Evolutionary conservation across 2,113 vertebrate species (phyloP), one percentile per base, ranked within the genome.

Genomic region (Butorides virescens): DNA sequence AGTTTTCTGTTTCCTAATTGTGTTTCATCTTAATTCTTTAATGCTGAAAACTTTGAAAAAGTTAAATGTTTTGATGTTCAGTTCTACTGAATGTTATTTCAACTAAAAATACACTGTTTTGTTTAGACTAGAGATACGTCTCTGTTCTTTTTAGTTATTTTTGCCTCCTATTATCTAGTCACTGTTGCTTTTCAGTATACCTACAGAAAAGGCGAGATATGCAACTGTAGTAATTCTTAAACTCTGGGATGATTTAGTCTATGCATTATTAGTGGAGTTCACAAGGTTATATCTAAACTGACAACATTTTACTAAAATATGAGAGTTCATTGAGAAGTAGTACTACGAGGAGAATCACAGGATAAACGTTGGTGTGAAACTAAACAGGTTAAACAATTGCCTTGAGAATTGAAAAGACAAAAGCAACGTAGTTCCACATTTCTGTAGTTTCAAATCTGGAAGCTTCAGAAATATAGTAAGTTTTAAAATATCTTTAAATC

Each of bases 41-140:
- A 98, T 98, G 98, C 79, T 92, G 92, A 88, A 98, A 98, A 98
- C 98, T 98, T 98, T 96, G 96, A 97, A 97, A 98, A 98, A 98
- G 97, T 98, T 97, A 93, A 96, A 96, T 94, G 96, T 98, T 98
- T 98, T 98, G 97, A 98, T 98, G 98, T 98, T 96, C 78, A 14
- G 90, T 97, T 97, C 95, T 94, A 94, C 92, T 97, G 97, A 98
- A 95, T 96, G 96, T 92, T 96, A 95, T 97, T 97, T 97, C 96
- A 93, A 96, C 96, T 96, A 95, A 96, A 98, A 98, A 97, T 88
- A 94, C 91, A 94, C 95, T 95, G 96, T 96, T 97, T 97, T 96
- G 95, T 98, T 98, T 97, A 92, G 92, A 92, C 75, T 58, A 89
- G 67, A 85, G 95, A 90, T 91, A 62, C 3, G 17, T 53, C 70